These are phyloP conservation scores for Echinops telfairi DNA, from an alignment of 2,113 vertebrate genomes.

Conservation along the genomic window DNA sequence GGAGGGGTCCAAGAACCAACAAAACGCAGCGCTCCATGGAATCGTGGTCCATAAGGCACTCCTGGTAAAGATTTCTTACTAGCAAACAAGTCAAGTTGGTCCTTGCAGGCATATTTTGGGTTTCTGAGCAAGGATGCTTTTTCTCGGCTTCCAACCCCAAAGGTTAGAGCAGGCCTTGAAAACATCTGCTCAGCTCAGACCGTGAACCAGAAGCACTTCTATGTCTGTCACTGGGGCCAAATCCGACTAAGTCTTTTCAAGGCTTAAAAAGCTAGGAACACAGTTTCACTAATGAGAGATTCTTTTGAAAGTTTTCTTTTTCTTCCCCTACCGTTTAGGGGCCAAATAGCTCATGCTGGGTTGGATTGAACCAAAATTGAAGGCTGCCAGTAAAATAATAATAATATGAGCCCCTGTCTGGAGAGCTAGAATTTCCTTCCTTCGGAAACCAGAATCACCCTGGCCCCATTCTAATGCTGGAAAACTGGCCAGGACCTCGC, in stretches of 20 bases:
- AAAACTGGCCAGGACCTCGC: slow-evolving; percentile 64
- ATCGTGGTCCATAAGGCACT: slow-evolving; percentile 57
- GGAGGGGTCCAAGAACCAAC: not conserved
- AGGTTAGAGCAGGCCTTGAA: slow-evolving; percentile 48
- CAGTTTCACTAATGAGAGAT: slow-evolving; percentile 64
- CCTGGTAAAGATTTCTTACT: slow-evolving; percentile 50
- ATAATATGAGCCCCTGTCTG: slow-evolving; percentile 50
- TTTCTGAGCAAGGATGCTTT: slow-evolving; percentile 57
- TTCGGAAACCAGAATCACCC: slow-evolving; percentile 68
- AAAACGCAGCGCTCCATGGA: not conserved
- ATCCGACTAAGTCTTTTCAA: slow-evolving; percentile 30
- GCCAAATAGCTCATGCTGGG: slow-evolving; percentile 39
- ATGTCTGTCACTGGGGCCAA: slow-evolving; percentile 26
- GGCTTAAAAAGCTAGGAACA: slow-evolving; percentile 44
- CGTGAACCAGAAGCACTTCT: slow-evolving; percentile 52
- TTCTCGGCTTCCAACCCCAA: slow-evolving; percentile 53
- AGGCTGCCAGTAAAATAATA: slow-evolving; percentile 43
- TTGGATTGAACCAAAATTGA: slow-evolving; percentile 61
- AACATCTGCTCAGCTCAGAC: slow-evolving; percentile 44
- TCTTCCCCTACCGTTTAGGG: not conserved
- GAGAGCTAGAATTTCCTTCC: slow-evolving; percentile 64
- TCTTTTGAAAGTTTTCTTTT: slow-evolving; percentile 59
- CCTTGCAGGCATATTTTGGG: slow-evolving; percentile 42
- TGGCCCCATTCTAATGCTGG: slow-evolving; percentile 66
- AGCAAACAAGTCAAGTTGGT: slow-evolving; percentile 40